Evolutionary conservation across 2,888 invertebrate species (phyloP), one percentile per base, ranked within the genome.

Genomic region (Spatulosminthurus flaviceps): DNA sequence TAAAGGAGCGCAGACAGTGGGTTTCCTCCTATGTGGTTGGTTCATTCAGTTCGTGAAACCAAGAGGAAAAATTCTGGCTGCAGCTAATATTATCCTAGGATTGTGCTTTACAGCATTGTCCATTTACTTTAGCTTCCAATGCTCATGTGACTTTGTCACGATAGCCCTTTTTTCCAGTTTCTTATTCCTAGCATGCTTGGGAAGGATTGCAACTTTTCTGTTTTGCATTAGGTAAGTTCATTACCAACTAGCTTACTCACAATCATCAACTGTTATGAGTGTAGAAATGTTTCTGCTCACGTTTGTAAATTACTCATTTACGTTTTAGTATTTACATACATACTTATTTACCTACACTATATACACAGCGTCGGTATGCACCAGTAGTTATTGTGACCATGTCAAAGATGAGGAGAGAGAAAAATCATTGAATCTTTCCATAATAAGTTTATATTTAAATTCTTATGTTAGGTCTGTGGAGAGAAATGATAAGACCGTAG

Each of bases 11-110:
- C 64, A 78, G 61, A 29, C 71, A 22, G 42, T 78, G 11, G 78
- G 78, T 5, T 78, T 78, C 28, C 42, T 78, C 1, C 9, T 78
- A 11, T 51, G 60, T 26, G 78, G 78, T 13, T 78, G 78, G 78
- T 78, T 78, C 41, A 29, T 78, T 7, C 78, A 78, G 21, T 78
- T 78, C 73, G 78, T 78, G n/a, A 78, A 78, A 43, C 78, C 78
- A 19, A 34, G 73, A 73, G 78, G 78, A 21, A 61, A 41, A 26
- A 66, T 78, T 22, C 43, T 78, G 0, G 73, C 72, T n/a, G 72
- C 24, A 22, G 73, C 60, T 13, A 78, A 78, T 43, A 64, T 78
- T 42, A 1, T 72, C n/a, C 22, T 64, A 5, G 72, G 41, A 24
- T 7, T 78, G 0, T 72, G 72, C 13, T 61, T 78, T 41, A 21